Base-by-base conservation (phyloP, 2,113 vertebrate species). In the Corapipo altera region DNA sequence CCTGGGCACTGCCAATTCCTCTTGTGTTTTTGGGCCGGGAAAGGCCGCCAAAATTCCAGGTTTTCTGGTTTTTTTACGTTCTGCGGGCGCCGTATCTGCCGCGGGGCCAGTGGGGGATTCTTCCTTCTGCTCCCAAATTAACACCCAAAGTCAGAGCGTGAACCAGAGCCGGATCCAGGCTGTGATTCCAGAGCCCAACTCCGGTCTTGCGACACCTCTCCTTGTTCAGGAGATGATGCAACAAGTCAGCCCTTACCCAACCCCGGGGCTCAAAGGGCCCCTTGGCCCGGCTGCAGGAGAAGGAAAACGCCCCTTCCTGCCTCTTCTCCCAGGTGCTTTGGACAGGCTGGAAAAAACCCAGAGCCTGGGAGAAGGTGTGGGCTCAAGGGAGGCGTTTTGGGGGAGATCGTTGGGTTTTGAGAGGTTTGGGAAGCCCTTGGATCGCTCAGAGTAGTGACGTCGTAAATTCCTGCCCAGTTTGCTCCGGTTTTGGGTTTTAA, bases 1-100 rank as follows among this genome's bases (percentile, higher is more conserved):
- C 20, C 28, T 52, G 5, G 10, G 64, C 57, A 8, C 39, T 11
- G 4, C 12, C 3, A 19, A 30, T 48, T 27, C 9, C 46, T 39
- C 18, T 41, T 1, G 5, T 11, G 15, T 8, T 28, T 75, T 80
- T 24, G 30, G 33, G 15, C n/a, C 2, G 1, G 0, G 4, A 32
- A 52, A 66, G 15, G 52, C 16, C 32, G 22, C 48, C 46, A 48
- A 22, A 48, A 48, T 48, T 48, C 6, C 48, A 23, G 48, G 48
- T 22, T 48, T 48, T 48, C 16, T 20, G 46, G 46, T 9, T 22
- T 22, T 44, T 44, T 16, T 44, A 44, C 16, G 15, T 6, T 44
- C 43, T 44, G 43, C 43, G 7, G 43, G 43, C 43, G 16, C 43
- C 43, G 16, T 17, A 44, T 17, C 43, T 16, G 43, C 43, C 7